Evolutionary conservation across 2,888 invertebrate species (phyloP).

Genomic region (Piscicola geometra): DNA sequence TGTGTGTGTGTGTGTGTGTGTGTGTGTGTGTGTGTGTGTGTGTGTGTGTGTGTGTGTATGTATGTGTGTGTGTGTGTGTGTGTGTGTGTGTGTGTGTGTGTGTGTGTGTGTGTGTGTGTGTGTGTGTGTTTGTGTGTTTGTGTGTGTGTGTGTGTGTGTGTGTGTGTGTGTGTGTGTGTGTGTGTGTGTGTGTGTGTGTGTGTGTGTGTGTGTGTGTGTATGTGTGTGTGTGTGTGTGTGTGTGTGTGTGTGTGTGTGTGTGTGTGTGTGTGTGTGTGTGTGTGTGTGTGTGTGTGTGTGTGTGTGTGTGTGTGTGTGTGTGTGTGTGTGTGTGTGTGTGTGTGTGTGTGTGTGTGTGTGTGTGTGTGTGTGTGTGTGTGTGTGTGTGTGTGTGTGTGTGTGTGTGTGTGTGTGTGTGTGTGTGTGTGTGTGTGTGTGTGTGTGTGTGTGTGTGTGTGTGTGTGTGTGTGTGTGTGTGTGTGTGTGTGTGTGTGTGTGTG

Average conservation of each 20-base stretch:
- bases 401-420: conserved; percentile 16
- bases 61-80: background rate
- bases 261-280: conserved; percentile 3
- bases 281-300: conserved; percentile 25
- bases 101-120: conserved; percentile 9
- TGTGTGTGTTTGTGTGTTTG: conserved; percentile 1
- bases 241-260: conserved; percentile 14
- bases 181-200: background rate
- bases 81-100: conserved; percentile 13
- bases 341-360: conserved; percentile 20
- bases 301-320: conserved; percentile 23
- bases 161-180: conserved; percentile 23
- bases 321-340: conserved; percentile 24
- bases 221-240: background rate
- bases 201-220: background rate
- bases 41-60: too few species aligned
- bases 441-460: conserved; percentile 15
- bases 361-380: conserved; percentile 22
- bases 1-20: too few species aligned
- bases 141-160: conserved; percentile 27
- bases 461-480: conserved; percentile 26
- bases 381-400: conserved; percentile 5
- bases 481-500: conserved; percentile 23
- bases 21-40: too few species aligned
- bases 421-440: conserved; percentile 24